Evolutionary conservation across 1,140 invertebrate species (phyloP).

Genomic region (Eupristina koningsbergeri): DNA sequence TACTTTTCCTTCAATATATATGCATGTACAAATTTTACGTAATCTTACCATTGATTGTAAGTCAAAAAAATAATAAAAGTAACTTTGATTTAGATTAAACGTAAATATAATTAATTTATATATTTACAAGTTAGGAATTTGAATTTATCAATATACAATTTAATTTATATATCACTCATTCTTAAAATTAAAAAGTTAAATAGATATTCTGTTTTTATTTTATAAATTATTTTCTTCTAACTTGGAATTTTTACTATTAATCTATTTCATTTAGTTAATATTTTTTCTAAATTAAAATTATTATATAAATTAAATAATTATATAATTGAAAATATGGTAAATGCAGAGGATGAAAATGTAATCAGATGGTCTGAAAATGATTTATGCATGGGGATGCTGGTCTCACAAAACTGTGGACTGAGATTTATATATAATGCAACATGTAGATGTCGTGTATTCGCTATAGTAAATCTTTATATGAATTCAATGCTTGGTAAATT

Average conservation of each 20-base stretch:
- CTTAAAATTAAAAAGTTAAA: too few relatives aligned
- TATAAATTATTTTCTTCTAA: too few relatives aligned
- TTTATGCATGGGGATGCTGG: not conserved
- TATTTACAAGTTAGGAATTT: not conserved
- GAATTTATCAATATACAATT: too few relatives aligned
- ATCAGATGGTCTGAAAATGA: not conserved
- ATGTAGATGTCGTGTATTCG: not conserved
- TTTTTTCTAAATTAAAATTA: too few relatives aligned
- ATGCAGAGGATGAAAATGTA: not conserved
- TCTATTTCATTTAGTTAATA: too few relatives aligned
- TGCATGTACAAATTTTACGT: not conserved
- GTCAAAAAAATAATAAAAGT: not conserved
- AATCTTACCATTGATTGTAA: not conserved
- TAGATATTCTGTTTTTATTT: too few relatives aligned
- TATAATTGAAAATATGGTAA: not conserved
- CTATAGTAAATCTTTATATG: not conserved
- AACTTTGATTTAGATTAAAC: not conserved
- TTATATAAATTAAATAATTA: not conserved
- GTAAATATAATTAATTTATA: not conserved
- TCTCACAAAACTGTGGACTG: not conserved
- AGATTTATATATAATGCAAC: not conserved
- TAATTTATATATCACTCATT: too few relatives aligned
- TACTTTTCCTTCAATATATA: too few relatives aligned
- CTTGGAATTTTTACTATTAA: too few relatives aligned
- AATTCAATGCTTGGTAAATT: too few relatives aligned